A percentile compares a stretch with the other conserved stretches of the same genome.
Evolutionary conservation across 2,888 invertebrate genomes (phyloP).

Genomic region (Mesoligia furuncula): DNA sequence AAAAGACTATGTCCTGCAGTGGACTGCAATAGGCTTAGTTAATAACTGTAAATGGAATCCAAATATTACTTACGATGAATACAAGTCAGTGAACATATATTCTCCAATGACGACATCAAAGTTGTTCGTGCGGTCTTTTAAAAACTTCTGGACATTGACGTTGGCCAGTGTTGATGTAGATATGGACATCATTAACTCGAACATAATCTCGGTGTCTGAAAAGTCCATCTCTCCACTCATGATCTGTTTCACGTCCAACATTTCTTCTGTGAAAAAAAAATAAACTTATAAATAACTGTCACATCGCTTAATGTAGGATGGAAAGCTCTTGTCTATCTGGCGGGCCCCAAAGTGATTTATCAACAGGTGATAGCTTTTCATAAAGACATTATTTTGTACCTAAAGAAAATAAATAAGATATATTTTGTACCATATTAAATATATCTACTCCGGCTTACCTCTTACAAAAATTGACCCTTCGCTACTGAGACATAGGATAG

Average conservation of each 20-base stretch:
- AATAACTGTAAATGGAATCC: background rate
- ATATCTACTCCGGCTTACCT: no score
- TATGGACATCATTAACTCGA: constrained; percentile 49
- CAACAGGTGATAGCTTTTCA: no score
- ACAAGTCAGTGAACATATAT: constrained; percentile 76
- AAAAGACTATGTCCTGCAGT: background rate
- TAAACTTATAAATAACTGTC: background rate
- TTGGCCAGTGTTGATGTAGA: constrained; percentile 61
- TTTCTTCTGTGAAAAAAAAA: constrained; percentile 58
- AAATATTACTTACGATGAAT: constrained; percentile 69
- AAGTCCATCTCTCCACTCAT: constrained; percentile 64
- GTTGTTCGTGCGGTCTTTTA: constrained; percentile 68
- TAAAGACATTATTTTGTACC: no score
- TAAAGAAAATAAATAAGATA: no score
- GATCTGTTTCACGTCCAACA: constrained; percentile 63
- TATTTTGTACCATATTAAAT: no score
- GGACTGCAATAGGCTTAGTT: background rate
- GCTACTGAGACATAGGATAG: no score
- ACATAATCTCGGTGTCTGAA: constrained; percentile 35
- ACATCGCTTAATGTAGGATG: no score
- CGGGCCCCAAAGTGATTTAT: no score
- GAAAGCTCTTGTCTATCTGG: no score
- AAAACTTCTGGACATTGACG: constrained; percentile 66
- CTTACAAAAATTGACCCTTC: no score
- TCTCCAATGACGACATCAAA: constrained; percentile 78